Evolutionary conservation across 2,113 vertebrate species (phyloP).

Genomic region (Bufo bufo): DNA sequence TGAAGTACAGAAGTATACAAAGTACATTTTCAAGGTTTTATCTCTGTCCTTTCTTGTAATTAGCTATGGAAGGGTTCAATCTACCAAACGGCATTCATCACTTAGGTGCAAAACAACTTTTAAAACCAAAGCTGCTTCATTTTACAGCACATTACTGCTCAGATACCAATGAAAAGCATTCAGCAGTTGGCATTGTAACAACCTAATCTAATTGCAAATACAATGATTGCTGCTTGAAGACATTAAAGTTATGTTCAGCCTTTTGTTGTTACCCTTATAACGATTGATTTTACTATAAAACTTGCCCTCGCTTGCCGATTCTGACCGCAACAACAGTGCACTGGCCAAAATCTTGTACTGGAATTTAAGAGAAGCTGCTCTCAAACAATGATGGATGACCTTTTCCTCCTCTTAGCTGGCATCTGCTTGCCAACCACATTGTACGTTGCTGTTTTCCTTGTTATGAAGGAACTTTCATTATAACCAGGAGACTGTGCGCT

Average conservation of each 20-base stretch:
- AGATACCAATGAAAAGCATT: constrained; percentile 44
- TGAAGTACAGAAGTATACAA: not conserved
- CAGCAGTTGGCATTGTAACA: constrained; percentile 57
- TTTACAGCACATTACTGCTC: constrained; percentile 43
- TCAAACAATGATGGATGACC: constrained; percentile 39
- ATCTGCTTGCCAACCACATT: constrained; percentile 3
- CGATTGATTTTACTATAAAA: constrained; percentile 55
- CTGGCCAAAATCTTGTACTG: constrained; percentile 35
- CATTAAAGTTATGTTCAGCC: constrained; percentile 57
- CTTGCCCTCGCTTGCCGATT: constrained; percentile 49
- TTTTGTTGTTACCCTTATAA: constrained; percentile 54
- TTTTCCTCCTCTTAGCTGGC: constrained; percentile 21
- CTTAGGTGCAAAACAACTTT: constrained; percentile 32
- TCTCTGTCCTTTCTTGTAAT: not conserved
- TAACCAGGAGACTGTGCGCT: not conserved
- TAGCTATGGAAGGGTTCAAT: not conserved
- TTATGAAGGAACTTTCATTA: not conserved
- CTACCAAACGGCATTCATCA: not conserved
- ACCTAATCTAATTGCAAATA: constrained; percentile 59
- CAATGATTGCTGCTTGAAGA: constrained; percentile 49
- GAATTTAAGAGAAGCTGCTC: constrained; percentile 23
- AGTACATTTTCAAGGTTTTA: not conserved
- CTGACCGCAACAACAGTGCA: constrained; percentile 49
- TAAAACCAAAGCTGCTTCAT: constrained; percentile 30
- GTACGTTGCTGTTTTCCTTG: constrained; percentile 5